A percentile compares a stretch with the other conserved stretches of the same genome.
These are phyloP conservation scores for Balaeniceps rex DNA, from an alignment of 2,113 vertebrate species.

Conservation along the genomic window DNA sequence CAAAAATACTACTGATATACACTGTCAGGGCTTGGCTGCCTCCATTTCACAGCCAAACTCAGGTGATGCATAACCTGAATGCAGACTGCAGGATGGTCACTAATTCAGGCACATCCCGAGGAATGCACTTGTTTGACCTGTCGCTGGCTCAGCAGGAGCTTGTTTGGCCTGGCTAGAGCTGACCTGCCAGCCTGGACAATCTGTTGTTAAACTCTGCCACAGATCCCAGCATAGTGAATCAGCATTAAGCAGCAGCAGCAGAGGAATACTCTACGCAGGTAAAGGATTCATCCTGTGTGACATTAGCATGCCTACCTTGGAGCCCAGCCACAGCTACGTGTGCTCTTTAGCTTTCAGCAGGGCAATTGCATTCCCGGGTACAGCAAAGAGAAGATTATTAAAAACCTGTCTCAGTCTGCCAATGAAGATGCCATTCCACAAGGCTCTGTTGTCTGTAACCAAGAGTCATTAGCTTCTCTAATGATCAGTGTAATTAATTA, in stretches of 20 bases:
- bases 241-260: neutral
- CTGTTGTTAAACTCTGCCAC: neutral
- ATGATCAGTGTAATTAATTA: neutral
- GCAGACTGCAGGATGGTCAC: neutral
- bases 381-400: neutral
- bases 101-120: neutral
- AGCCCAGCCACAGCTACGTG: neutral
- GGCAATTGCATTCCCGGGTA: neutral
- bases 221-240: neutral
- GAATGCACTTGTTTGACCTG: neutral
- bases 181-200: neutral
- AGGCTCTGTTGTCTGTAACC: neutral
- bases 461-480: neutral
- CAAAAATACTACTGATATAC: neutral
- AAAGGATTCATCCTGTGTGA: neutral
- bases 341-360: neutral
- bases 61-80: neutral
- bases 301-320: neutral
- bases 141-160: neutral
- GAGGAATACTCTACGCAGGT: neutral
- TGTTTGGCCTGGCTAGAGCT: neutral
- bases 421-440: neutral
- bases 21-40: neutral
- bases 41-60: neutral
- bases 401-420: neutral